phyloP scores from a whole-genome alignment of 2,113 vertebrate species.

The Pseudopodoces humilis region DNA sequence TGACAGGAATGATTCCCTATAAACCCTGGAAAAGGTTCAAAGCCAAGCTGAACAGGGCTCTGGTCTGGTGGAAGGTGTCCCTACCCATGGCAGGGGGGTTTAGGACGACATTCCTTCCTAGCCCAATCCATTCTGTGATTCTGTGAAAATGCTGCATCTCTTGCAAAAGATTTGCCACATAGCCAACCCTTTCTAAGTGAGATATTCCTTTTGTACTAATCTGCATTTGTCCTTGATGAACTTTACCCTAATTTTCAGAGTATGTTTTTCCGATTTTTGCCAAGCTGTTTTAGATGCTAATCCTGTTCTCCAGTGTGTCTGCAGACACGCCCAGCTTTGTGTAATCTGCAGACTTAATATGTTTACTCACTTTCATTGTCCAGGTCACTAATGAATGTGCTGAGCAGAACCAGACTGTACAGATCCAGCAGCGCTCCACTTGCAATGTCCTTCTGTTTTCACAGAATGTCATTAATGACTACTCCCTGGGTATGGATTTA shows the following conservation, averaged over 20 bases:
- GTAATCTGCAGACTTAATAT: conserved; percentile 40
- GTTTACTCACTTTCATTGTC: not conserved
- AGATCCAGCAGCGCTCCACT: conserved; percentile 38
- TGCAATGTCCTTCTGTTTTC: conserved; percentile 20
- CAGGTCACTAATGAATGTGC: conserved; percentile 53
- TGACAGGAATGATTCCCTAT: not conserved
- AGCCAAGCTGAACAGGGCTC: not conserved
- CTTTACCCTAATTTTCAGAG: not conserved
- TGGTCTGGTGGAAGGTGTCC: not conserved
- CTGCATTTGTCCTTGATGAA: not conserved
- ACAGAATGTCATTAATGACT: conserved; percentile 29
- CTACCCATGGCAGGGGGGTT: not conserved
- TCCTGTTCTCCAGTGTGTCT: not conserved
- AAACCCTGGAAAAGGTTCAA: not conserved
- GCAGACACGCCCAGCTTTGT: not conserved
- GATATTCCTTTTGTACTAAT: not conserved
- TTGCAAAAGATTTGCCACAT: not conserved
- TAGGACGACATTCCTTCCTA: not conserved
- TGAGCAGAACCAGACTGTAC: not conserved
- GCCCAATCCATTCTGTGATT: not conserved
- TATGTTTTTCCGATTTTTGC: not conserved
- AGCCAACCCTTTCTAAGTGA: not conserved
- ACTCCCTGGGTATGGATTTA: conserved; percentile 8
- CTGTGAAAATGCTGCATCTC: not conserved
- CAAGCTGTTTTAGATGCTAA: conserved; percentile 17